Evolutionary conservation across 2,113 vertebrate species (phyloP).

Genomic region (Pogonocichla stellata): DNA sequence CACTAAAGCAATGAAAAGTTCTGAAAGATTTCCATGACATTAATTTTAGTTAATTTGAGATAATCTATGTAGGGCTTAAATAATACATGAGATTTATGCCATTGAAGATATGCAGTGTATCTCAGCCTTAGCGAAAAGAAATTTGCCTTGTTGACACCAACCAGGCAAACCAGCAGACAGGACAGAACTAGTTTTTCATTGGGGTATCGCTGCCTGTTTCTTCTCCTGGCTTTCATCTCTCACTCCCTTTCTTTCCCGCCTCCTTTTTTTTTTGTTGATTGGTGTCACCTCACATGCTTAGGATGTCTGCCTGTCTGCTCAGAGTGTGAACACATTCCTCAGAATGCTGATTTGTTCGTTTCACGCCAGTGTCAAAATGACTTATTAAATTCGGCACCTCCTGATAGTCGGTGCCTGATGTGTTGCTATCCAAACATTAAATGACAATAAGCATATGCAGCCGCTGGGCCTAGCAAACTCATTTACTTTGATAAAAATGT

Average conservation of each 20-base stretch:
- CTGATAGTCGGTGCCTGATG: constrained; percentile 71
- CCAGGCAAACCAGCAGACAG: constrained; percentile 8
- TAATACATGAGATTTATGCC: constrained; percentile 54
- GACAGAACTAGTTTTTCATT: constrained; percentile 6
- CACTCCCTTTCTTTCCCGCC: constrained; percentile 61
- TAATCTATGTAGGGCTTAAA: constrained; percentile 45
- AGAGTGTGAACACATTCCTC: constrained; percentile 80
- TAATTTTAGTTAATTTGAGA: constrained; percentile 43
- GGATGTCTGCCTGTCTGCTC: constrained; percentile 79
- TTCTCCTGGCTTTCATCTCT: constrained; percentile 33
- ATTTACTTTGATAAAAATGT: constrained; percentile 82
- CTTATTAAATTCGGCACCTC: constrained; percentile 81
- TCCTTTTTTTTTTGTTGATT: constrained; percentile 75
- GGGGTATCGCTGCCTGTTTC: constrained; percentile 21
- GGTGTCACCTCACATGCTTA: constrained; percentile 79
- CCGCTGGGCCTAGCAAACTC: constrained; percentile 74
- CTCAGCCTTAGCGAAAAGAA: not conserved
- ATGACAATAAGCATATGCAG: constrained; percentile 83
- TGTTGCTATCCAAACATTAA: constrained; percentile 77
- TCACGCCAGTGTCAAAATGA: constrained; percentile 80
- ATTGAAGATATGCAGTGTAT: not conserved
- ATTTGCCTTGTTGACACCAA: constrained; percentile 40
- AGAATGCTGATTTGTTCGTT: constrained; percentile 80
- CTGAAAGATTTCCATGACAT: constrained; percentile 19
- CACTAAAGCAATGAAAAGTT: not conserved